Evolutionary conservation across 2,888 invertebrate genomes (phyloP).

Genomic region (Steromphala cineraria): DNA sequence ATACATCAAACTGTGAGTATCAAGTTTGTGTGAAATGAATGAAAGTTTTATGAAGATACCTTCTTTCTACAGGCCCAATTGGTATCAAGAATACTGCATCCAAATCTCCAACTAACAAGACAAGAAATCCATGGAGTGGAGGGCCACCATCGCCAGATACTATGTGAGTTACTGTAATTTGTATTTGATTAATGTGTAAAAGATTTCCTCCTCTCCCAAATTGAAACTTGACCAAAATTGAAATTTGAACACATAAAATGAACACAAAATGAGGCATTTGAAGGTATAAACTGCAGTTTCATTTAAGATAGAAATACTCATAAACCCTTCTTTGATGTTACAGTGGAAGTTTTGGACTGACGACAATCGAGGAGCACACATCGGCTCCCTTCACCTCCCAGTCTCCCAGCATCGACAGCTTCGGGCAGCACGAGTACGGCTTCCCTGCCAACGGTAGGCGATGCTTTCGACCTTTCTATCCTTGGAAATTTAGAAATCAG

Average conservation of each 20-base stretch:
- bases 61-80: not conserved
- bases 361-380: constrained; percentile 58
- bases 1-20: too few species aligned
- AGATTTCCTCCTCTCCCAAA: too few species aligned
- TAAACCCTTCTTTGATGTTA: too few species aligned
- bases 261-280: too few species aligned
- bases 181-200: not conserved
- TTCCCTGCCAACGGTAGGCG: not conserved
- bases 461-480: too few species aligned
- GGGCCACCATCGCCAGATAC: constrained; percentile 23
- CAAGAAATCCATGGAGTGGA: constrained; percentile 23
- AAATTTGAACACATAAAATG: too few species aligned
- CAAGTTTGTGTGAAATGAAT: not conserved
- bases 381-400: constrained; percentile 42
- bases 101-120: constrained; percentile 7
- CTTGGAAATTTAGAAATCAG: too few species aligned
- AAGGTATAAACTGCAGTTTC: too few species aligned
- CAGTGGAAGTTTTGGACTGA: constrained; percentile 54
- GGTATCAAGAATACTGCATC: constrained; percentile 9
- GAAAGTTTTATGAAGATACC: not conserved
- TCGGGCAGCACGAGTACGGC: constrained; percentile 36
- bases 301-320: too few species aligned
- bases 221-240: too few species aligned
- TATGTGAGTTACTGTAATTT: constrained; percentile 9
- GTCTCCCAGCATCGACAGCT: constrained; percentile 42